Base-by-base conservation (phyloP, 2,113 vertebrate species). In the Struthidea cinerea region DNA sequence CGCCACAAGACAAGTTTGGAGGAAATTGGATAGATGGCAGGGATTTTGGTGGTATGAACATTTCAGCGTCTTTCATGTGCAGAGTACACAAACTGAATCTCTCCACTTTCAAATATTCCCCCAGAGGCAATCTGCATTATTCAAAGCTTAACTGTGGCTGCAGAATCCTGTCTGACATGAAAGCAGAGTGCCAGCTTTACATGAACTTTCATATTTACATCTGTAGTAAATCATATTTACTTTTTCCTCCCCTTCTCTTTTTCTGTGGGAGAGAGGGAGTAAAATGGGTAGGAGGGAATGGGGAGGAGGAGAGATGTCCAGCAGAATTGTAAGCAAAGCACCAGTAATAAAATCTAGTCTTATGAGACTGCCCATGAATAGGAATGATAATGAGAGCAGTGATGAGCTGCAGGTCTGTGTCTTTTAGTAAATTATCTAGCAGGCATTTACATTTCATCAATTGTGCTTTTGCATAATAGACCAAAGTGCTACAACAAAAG, bases 61-160 rank as follows among this genome's bases (percentile, higher is more conserved):
- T 87, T 92, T 92, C 89, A 83, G 92, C 75, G 18, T 92, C 96
- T 97, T 97, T 97, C 93, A 93, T 96, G 96, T 94, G 79, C 50
- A 95, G 89, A 92, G 81, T 96, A 95, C 94, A 96, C 97, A 97
- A 96, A 97, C 96, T 60, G 94, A 97, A 96, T 97, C 94, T 85
- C 76, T 93, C 64, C 89, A 95, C 90, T 95, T 96, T 95, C 93
- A 97, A 77, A 96, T 94, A 94, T 96, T 97, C 83, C 94, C 97
- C 97, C 89, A 88, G 93, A 96, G 97, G 97, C 96, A 75, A 92
- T 91, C 93, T 93, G 78, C 96, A 97, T 97, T 97, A 96, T 96
- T 96, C 96, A 96, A 88, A 95, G 91, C 96, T 93, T 95, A 96
- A 96, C 96, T 89, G 27, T 94, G 94, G 91, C 80, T 91, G 93